Conservation (phyloP, 2,113 vertebrate species). For the Petromus typicus region DNA sequence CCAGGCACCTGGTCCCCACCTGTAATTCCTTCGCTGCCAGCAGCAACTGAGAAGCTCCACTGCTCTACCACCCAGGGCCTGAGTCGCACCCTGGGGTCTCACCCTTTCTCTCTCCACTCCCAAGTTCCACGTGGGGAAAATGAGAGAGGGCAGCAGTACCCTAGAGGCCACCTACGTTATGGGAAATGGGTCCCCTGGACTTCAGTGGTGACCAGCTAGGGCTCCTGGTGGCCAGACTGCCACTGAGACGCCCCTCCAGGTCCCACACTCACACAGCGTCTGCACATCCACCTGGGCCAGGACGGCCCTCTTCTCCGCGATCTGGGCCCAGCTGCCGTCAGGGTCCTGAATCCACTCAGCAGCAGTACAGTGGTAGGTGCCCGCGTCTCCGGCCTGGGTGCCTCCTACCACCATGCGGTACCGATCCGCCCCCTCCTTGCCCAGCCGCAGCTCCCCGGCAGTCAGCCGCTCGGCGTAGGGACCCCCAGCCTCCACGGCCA, state of each 20-base stretch:
- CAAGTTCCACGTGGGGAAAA: not conserved
- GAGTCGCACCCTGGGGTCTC: not conserved
- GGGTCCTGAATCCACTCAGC: constrained; percentile 93
- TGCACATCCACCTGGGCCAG: constrained; percentile 91
- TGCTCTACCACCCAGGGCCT: not conserved
- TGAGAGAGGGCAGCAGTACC: not conserved
- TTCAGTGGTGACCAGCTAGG: rapidly evolving
- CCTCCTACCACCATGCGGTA: constrained; percentile 90
- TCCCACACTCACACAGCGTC: constrained; percentile 87
- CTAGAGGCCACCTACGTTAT: no score
- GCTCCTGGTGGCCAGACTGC: not conserved
- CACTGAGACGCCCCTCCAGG: not conserved
- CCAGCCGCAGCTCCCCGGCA: constrained; percentile 87
- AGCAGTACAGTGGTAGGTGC: constrained; percentile 91
- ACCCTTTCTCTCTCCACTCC: not conserved
- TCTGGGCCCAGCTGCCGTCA: constrained; percentile 90
- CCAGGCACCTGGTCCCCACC: not conserved
- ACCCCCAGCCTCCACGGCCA: constrained; percentile 83
- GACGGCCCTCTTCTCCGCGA: constrained; percentile 90
- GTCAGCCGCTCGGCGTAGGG: constrained; percentile 86
- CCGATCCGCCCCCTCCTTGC: constrained; percentile 86
- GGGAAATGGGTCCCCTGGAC: not conserved
- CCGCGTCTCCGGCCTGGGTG: constrained; percentile 87
- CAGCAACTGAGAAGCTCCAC: not conserved
- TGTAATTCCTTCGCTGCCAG: not conserved